Percentiles rank a stretch among this genome's conserved stretches.
Conservation (phyloP, 1,140 invertebrate genomes). For the Vanessa tameamea region DNA sequence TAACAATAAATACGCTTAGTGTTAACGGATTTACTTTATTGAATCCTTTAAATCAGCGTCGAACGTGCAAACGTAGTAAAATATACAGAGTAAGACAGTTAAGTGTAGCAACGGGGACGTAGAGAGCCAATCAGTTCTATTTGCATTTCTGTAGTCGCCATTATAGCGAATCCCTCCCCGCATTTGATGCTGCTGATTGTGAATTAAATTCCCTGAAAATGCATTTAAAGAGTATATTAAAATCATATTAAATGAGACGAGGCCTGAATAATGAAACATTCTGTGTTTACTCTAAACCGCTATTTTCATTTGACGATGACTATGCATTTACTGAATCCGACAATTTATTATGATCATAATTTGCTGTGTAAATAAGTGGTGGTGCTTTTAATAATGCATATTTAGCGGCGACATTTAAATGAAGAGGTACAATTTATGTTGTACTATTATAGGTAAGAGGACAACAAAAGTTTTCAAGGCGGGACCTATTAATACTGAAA, state of each 20-base stretch:
- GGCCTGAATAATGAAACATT: conserved; percentile 49
- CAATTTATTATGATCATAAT: conserved; percentile 45
- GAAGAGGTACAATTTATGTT: conserved; percentile 39
- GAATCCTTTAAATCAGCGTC: conserved; percentile 35
- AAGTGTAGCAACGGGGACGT: conserved; percentile 46
- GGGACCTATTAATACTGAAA: conserved; percentile 54
- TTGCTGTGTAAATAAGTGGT: conserved; percentile 42
- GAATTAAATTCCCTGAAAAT: conserved; percentile 49
- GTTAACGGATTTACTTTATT: conserved; percentile 46
- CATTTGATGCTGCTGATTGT: conserved; percentile 53
- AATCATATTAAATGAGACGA: conserved; percentile 37
- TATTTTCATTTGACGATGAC: conserved; percentile 49
- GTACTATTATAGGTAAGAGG: conserved; percentile 32
- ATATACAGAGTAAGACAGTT: conserved; percentile 49
- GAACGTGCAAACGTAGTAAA: conserved; percentile 46
- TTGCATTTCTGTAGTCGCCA: conserved; percentile 65
- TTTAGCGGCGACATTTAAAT: conserved; percentile 36
- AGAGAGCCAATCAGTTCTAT: conserved; percentile 63
- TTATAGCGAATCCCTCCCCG: conserved; percentile 50
- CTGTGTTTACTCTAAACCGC: conserved; percentile 49
- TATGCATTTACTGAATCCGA: conserved; percentile 43
- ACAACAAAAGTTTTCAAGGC: conserved; percentile 42
- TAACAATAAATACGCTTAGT: conserved; percentile 49
- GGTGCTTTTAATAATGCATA: conserved; percentile 31
- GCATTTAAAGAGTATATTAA: conserved; percentile 45